Base-by-base conservation (phyloP, 2,113 vertebrate species). In the Dipodomys merriami region DNA sequence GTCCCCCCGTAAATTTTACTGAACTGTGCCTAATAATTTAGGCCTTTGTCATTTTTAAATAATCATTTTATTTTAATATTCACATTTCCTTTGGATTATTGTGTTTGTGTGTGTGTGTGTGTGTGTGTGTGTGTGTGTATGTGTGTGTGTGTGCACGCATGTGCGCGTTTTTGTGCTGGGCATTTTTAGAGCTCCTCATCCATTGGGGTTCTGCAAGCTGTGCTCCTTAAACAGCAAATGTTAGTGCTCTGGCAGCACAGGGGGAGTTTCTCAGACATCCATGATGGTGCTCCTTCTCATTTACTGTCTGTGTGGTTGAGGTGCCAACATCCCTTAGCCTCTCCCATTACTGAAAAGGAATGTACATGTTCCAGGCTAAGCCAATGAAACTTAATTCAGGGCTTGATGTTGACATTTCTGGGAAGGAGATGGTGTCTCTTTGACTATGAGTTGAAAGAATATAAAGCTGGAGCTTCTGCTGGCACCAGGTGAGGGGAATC, bases 161-260 rank as follows among this genome's bases (percentile, higher is more conserved):
- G 35, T 39, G 39, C 39, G 39, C 39, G 39, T 39, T 39, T 39
- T 39, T 39, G 39, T 39, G 13, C 6, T n/a, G 71, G 11, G 1
- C 82, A 27, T 74, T 86, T 22, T 91, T 83, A 94, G 68, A 78
- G 49, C 44, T 88, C 15, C 64, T 65, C 33, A 83, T 25, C 49
- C n/a, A 77, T 2, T 12, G 25, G 35, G 53, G 22, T 4, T 19
- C 76, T 73, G 64, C 82, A 83, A 44, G 39, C 68, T 86, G 49
- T 72, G 46, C 93, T 95, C 35, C 69, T 82, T 82, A 95, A 95
- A 81, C 57, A 62, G 33, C 30, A 90, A 91, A 86, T 25, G 44
- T 46, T 62, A 64, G 62, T 30, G 7, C 20, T 80, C 25, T 53
- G 60, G 22, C 30, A 83, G 46, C 85, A 33, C 33, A 15, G 29